Evolutionary conservation across 2,113 vertebrate genomes (phyloP).

Genomic region (Sander vitreus): DNA sequence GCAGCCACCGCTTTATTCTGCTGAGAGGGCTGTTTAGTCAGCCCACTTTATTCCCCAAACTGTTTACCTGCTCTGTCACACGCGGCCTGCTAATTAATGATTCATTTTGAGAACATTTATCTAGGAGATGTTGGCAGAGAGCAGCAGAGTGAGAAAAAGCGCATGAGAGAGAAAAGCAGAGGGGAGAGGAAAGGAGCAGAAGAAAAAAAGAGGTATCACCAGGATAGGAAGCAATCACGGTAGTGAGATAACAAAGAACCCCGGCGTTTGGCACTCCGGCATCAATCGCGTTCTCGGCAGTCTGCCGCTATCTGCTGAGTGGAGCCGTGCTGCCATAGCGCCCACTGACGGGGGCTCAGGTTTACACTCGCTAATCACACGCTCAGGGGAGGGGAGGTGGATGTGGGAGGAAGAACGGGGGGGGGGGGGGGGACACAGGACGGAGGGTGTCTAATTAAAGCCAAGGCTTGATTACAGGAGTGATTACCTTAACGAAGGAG

Average conservation of each 20-base stretch:
- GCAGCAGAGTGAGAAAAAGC: slow-evolving; percentile 59
- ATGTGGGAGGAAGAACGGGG: neutral
- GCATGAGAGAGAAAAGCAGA: slow-evolving; percentile 50
- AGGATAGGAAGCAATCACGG: slow-evolving; percentile 81
- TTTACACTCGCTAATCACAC: slow-evolving; percentile 81
- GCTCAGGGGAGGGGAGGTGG: slow-evolving; percentile 48
- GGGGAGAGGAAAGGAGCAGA: slow-evolving; percentile 39
- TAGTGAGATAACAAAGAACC: slow-evolving; percentile 75
- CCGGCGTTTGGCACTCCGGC: slow-evolving; percentile 48
- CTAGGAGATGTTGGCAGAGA: slow-evolving; percentile 75
- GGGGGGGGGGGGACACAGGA: slow-evolving; percentile 39
- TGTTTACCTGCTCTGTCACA: slow-evolving; percentile 86
- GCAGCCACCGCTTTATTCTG: slow-evolving; percentile 73
- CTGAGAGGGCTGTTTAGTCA: slow-evolving; percentile 79
- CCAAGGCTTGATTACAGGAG: slow-evolving; percentile 84
- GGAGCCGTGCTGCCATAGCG: slow-evolving; percentile 64
- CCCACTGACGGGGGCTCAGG: slow-evolving; percentile 70
- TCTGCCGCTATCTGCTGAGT: slow-evolving; percentile 70
- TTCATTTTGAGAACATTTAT: slow-evolving; percentile 85
- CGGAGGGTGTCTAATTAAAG: slow-evolving; percentile 83
- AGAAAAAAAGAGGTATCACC: slow-evolving; percentile 66
- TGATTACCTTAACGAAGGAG: slow-evolving; percentile 83
- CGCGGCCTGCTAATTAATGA: slow-evolving; percentile 85
- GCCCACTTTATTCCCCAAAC: slow-evolving; percentile 82
- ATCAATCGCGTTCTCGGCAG: slow-evolving; percentile 62